Evolutionary conservation across 1,140 invertebrate genomes (phyloP), one percentile per base, ranked within the genome.

Genomic region (Augochlora pura): DNA sequence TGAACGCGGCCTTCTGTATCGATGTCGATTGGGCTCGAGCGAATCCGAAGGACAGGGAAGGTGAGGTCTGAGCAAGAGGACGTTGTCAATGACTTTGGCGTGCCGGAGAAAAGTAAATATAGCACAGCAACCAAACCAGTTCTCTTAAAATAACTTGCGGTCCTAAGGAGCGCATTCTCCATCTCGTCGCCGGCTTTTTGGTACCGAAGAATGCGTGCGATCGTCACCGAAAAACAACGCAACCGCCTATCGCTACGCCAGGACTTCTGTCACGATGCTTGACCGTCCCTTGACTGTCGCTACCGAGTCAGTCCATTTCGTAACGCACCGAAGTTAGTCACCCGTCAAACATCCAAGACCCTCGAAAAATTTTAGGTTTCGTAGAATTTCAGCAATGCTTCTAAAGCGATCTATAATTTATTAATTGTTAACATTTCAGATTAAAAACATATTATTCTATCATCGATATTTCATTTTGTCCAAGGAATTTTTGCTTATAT

Each of bases 61-160:
- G 77, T 70, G 71, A 83, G 70, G 70, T 42, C 62, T 54, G 39
- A 57, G 77, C 65, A 42, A 84, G 77, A 80, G 67, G 75, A 85
- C 70, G 76, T 83, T 86, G 83, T 88, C 87, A 87, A 88, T 88
- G 86, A 87, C 87, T 90, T 83, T 82, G 84, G 80, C 83, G 49
- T 83, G 83, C 80, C 81, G 71, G 87, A 82, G 81, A 87, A 89
- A 90, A 88, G 88, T 90, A 90, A 90, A 91, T 90, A 91, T 90
- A 91, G 86, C 89, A 80, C 79, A 67, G 83, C 83, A 73, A 85
- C 89, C 86, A 91, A 91, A 90, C 88, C 90, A 90, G 90, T 91
- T 90, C 87, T 90, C 90, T 91, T 86, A 90, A 91, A 91, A 91
- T 91, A 91, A 90, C 88, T 88, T 71, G 82, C 80, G 87, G 88